Percentiles rank a stretch among this genome's conserved stretches.
Evolutionary conservation across 2,797 vertebrate species (phyloP).

Genomic region (Discoglossus pictus): DNA sequence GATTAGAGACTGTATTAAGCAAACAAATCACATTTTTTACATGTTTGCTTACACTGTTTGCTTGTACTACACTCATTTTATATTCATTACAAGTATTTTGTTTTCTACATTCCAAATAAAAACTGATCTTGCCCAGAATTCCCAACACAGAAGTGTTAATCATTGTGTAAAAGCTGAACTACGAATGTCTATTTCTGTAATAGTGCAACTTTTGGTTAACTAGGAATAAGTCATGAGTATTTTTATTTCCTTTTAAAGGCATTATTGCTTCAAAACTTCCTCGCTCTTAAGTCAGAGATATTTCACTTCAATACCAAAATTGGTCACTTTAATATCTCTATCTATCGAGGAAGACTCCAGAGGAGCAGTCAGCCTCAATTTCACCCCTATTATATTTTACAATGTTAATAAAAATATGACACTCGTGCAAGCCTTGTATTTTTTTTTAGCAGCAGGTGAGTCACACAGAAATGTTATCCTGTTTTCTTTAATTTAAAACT

Average conservation of each 20-base stretch:
- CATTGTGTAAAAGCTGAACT: constrained; percentile 5
- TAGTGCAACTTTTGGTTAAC: neutral
- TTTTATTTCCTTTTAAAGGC: constrained; percentile 20
- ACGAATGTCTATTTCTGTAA: neutral
- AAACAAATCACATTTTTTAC: too few species aligned
- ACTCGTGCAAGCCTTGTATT: too few species aligned
- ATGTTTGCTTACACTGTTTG: neutral
- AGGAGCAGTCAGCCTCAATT: neutral
- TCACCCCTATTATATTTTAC: neutral
- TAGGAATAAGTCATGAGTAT: neutral
- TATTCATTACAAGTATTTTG: neutral
- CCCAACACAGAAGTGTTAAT: neutral
- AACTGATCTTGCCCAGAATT: neutral
- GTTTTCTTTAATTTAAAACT: too few species aligned
- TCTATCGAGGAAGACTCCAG: neutral
- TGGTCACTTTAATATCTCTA: neutral
- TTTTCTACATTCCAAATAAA: constrained; percentile 2
- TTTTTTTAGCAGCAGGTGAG: too few species aligned
- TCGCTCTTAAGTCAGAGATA: neutral
- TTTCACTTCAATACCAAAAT: constrained; percentile 5
- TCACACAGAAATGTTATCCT: too few species aligned
- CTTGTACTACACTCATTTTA: neutral
- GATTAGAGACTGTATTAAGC: too few species aligned
- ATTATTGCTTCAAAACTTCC: neutral
- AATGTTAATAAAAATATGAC: too few species aligned